Percentiles rank a stretch among this genome's conserved stretches.
phyloP scores from a whole-genome alignment of 2,797 vertebrate genomes.

The Spea hammondii region DNA sequence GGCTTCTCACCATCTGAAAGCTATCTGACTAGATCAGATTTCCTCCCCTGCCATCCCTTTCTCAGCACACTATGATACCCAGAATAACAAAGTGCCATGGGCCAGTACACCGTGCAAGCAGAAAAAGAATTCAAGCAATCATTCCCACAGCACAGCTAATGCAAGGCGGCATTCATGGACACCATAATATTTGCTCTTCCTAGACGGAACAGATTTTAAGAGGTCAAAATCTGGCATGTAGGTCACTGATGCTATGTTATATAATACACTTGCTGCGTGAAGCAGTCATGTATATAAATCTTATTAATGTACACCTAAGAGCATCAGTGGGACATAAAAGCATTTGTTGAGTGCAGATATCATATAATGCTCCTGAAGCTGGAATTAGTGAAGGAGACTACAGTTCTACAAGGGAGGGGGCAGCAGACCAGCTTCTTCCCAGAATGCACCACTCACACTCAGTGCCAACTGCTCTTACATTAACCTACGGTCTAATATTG shows the following conservation, averaged over 20 bases:
- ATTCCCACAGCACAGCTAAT: slow-evolving; percentile 5
- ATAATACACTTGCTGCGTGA: slow-evolving; percentile 14
- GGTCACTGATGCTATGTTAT: slow-evolving; percentile 21
- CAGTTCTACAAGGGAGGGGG: not conserved
- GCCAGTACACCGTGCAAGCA: not conserved
- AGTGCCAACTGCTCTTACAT: slow-evolving; percentile 37
- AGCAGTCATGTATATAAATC: slow-evolving; percentile 35
- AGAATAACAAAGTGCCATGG: slow-evolving; percentile 4
- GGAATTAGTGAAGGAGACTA: slow-evolving; percentile 13
- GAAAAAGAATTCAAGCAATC: not conserved
- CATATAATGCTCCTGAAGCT: slow-evolving; percentile 21
- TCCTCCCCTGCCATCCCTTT: slow-evolving; percentile 7
- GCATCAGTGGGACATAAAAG: slow-evolving; percentile 25
- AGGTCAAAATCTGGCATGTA: slow-evolving; percentile 25
- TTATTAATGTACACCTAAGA: slow-evolving; percentile 25
- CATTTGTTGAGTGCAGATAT: slow-evolving; percentile 19
- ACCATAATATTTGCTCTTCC: not conserved
- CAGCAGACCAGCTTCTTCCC: not conserved
- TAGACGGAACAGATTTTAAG: slow-evolving; percentile 10
- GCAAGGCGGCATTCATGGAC: not conserved
- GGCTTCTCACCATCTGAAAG: slow-evolving; percentile 8
- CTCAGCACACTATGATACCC: not conserved
- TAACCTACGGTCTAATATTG: slow-evolving; percentile 34
- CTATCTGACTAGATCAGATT: slow-evolving; percentile 10
- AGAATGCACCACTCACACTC: slow-evolving; percentile 19